Evolutionary conservation across 2,888 invertebrate genomes (phyloP).

Genomic region (Dynastes tityus): DNA sequence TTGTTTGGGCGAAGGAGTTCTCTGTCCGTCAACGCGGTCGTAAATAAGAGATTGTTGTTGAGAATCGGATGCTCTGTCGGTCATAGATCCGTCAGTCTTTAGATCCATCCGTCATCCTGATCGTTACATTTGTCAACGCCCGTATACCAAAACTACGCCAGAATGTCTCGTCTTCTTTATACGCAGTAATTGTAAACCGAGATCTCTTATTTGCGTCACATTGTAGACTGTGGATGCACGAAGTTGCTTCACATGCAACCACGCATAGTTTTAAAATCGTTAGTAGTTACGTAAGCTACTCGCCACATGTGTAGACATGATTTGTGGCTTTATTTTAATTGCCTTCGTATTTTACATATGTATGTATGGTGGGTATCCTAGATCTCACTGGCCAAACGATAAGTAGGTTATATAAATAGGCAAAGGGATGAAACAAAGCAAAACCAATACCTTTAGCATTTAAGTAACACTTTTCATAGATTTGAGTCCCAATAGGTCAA

Average conservation of each 20-base stretch:
- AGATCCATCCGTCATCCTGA: slow-evolving; percentile 65
- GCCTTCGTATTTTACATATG: neutral
- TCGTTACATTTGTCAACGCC: slow-evolving; percentile 62
- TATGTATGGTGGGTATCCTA: too few relatives aligned
- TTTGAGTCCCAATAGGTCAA: too few relatives aligned
- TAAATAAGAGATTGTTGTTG: slow-evolving; percentile 58
- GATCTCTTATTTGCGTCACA: slow-evolving; percentile 39
- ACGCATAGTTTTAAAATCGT: neutral
- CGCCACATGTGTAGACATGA: slow-evolving; percentile 1
- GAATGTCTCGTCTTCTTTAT: slow-evolving; percentile 56
- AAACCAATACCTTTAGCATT: too few relatives aligned
- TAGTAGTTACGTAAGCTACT: slow-evolving; percentile 6
- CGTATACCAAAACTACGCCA: slow-evolving; percentile 51
- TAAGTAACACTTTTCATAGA: too few relatives aligned
- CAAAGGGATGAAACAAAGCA: too few relatives aligned
- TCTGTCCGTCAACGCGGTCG: slow-evolving; percentile 58
- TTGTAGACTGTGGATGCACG: slow-evolving; percentile 1
- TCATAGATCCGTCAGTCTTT: slow-evolving; percentile 64
- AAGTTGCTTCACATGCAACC: slow-evolving; percentile 2
- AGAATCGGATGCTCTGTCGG: slow-evolving; percentile 60
- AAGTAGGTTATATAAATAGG: too few relatives aligned
- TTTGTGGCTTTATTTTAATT: neutral
- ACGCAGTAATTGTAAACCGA: neutral
- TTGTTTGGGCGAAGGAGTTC: slow-evolving; percentile 57
- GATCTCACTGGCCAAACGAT: too few relatives aligned